phyloP scores from a whole-genome alignment of 1,140 invertebrate genomes.

The Monochamus saltuarius region DNA sequence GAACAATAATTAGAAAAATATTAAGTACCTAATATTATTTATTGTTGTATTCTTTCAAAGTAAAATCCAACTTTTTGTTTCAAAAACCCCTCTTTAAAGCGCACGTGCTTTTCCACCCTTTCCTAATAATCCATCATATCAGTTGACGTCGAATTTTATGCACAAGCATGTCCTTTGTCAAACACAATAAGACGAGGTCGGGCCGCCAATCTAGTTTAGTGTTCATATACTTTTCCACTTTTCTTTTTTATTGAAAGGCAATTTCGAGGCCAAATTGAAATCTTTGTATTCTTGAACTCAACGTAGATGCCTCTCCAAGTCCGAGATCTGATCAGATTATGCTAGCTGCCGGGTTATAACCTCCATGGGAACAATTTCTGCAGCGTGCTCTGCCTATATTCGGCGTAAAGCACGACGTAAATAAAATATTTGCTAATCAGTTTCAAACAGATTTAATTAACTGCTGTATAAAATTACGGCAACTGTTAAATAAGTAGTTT shows the following conservation, averaged over 20 bases:
- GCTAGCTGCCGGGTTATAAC: conserved; percentile 27
- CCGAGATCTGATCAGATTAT: conserved; percentile 53
- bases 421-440: too few relatives aligned
- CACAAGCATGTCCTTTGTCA: conserved; percentile 32
- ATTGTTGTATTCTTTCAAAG: too few relatives aligned
- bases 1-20: too few relatives aligned
- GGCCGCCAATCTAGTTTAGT: conserved; percentile 42
- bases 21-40: too few relatives aligned
- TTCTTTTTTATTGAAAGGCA: conserved; percentile 50
- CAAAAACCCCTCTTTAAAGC: too few relatives aligned
- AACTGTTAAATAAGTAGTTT: too few relatives aligned
- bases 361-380: conserved; percentile 22
- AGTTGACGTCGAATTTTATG: conserved; percentile 18
- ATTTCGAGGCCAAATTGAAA: conserved; percentile 53
- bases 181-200: conserved; percentile 25
- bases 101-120: neutral
- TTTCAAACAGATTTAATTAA: too few relatives aligned
- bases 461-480: too few relatives aligned
- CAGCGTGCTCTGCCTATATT: conserved; percentile 3
- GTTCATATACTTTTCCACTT: conserved; percentile 45
- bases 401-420: too few relatives aligned
- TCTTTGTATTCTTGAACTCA: conserved; percentile 51
- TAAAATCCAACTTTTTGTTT: too few relatives aligned
- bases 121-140: conserved; percentile 6
- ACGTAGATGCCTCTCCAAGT: conserved; percentile 47